Base-by-base conservation (phyloP, 1,140 invertebrate species). In the Adelges cooleyi region DNA sequence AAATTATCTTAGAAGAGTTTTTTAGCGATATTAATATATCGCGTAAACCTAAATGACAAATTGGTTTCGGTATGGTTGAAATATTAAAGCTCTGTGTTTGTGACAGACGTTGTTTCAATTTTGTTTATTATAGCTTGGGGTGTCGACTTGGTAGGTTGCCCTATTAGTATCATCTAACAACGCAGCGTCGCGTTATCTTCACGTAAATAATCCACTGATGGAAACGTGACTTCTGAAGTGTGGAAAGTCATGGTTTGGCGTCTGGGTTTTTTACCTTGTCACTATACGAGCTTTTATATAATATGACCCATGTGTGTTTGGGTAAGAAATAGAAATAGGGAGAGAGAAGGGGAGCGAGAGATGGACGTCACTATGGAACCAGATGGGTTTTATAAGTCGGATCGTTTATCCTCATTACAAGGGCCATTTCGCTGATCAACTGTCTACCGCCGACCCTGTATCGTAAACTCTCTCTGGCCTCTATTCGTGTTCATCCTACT, bases 351-450 rank as follows among this genome's bases (percentile, higher is more conserved):
- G 27, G 3, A 13, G 9, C 15, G 38, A 17, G 18, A 44, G 9
- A 59, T 27, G 10, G 27, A 51, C n/a, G 20, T 42, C 29, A 11
- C 18, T 11, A 25, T 17, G 42, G 42, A 59, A 62, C 56, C 56
- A 62, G 56, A 62, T 62, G 56, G 56, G 44, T 62, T 62, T 46
- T 62, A 46, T 46, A 62, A 40, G 56, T 62, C 42, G 17, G 56
- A 62, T 48, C 56, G 56, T 62, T 62, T 62, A 46, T 62, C 44
- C 56, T 62, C 56, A 62, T 62, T 62, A 62, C 56, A 29, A 46
- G 27, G 25, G 25, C 56, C 56, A 62, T 62, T 62, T 62, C 40
- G 56, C 46, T 62, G 56, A 62, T 62, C 56, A 48, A 48, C 40
- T 22, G 9, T 56, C 38, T 13, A 13, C 11, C 36, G 5, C 33